Evolutionary conservation across 2,797 vertebrate species (phyloP).

Genomic region (Sphenopsis melanotis): DNA sequence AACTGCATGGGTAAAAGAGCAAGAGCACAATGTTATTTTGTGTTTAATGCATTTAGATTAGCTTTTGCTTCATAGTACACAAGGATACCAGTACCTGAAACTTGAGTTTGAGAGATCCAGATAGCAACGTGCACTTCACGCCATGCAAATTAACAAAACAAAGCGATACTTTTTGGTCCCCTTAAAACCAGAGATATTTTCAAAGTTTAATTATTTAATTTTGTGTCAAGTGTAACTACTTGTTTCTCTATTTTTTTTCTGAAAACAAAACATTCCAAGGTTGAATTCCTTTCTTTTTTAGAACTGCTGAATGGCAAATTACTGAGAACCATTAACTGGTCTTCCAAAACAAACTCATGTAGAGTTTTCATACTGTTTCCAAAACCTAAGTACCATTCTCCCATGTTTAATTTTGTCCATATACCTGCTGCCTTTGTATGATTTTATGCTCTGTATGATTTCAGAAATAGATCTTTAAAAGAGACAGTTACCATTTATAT

Average conservation of each 20-base stretch:
- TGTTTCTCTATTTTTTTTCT: neutral
- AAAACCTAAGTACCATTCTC: neutral
- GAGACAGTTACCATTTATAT: neutral
- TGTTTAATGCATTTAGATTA: neutral
- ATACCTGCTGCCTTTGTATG: neutral
- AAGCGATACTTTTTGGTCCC: neutral
- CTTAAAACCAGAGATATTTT: neutral
- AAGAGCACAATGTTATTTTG: neutral
- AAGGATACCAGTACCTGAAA: neutral
- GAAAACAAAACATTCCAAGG: neutral
- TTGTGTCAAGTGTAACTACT: neutral
- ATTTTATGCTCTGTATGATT: neutral
- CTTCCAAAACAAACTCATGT: neutral
- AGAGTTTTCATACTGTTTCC: neutral
- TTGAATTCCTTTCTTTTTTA: neutral
- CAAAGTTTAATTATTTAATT: neutral
- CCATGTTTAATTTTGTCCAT: neutral
- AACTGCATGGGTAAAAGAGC: neutral
- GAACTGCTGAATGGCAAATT: neutral
- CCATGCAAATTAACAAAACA: neutral
- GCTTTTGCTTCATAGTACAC: neutral
- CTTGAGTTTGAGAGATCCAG: neutral
- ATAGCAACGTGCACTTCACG: neutral
- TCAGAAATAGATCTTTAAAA: neutral
- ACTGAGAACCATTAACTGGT: neutral